Conservation (phyloP, 2,113 vertebrate species). For the Bostrychus sinensis region DNA sequence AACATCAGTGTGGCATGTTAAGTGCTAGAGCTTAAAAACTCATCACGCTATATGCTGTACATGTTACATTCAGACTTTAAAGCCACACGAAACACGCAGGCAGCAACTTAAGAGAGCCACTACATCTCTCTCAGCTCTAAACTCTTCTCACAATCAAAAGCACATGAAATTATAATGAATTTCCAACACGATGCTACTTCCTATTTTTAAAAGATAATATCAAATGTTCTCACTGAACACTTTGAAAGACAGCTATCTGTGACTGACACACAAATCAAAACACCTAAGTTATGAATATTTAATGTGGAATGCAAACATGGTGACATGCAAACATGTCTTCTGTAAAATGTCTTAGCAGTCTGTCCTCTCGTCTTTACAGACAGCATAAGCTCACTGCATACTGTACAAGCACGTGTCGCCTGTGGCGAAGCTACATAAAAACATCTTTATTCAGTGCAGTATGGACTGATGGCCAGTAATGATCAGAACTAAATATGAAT, state of each 20-base stretch:
- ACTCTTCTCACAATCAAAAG: neutral
- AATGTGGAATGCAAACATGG: constrained; percentile 65
- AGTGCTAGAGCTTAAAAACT: constrained; percentile 49
- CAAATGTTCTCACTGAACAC: too few relatives aligned
- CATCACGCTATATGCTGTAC: constrained; percentile 60
- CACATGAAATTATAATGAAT: neutral
- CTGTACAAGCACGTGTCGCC: constrained; percentile 29
- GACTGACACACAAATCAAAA: too few relatives aligned
- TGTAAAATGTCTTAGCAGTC: constrained; percentile 46
- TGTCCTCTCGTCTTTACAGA: constrained; percentile 35
- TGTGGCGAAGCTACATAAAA: constrained; percentile 54
- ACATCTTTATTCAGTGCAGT: constrained; percentile 34
- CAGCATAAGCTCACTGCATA: constrained; percentile 30
- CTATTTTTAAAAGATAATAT: too few relatives aligned
- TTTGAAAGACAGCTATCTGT: too few relatives aligned
- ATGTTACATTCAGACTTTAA: constrained; percentile 36
- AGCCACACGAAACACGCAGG: constrained; percentile 23
- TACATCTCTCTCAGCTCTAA: neutral
- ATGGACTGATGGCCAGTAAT: neutral
- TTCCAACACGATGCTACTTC: neutral
- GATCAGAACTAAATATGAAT: constrained; percentile 37
- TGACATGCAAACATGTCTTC: constrained; percentile 70
- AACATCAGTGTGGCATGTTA: constrained; percentile 58
- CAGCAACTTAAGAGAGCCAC: neutral
- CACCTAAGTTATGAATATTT: constrained; percentile 55